Evolutionary conservation across 2,113 vertebrate species (phyloP).

Genomic region (Bambusicola thoracicus): DNA sequence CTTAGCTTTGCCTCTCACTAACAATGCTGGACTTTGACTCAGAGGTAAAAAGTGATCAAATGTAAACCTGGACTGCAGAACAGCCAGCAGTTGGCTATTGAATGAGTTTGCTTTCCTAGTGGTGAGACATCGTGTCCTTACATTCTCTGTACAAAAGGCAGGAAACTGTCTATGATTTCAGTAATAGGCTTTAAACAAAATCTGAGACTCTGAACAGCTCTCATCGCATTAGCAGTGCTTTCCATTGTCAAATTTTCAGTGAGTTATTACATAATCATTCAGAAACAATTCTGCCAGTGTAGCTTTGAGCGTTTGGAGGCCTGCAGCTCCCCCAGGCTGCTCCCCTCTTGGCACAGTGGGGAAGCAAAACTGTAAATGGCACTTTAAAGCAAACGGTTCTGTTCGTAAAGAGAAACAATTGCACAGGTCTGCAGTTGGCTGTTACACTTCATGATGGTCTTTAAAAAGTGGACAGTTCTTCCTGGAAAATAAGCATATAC

Average conservation of each 20-base stretch:
- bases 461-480: not conserved
- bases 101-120: not conserved
- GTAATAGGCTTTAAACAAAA: not conserved
- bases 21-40: not conserved
- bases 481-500: rapidly evolving
- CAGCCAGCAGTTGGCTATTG: not conserved
- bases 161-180: slow-evolving; percentile 1
- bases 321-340: not conserved
- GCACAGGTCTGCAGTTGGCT: not conserved
- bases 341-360: not conserved
- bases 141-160: not conserved
- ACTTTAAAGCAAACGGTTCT: not conserved
- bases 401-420: not conserved
- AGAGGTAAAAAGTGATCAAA: not conserved
- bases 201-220: not conserved
- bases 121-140: not conserved
- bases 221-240: not conserved
- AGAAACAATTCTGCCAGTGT: not conserved
- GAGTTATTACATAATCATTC: not conserved
- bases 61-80: not conserved
- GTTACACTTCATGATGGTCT: not conserved
- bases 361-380: not conserved
- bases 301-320: not conserved
- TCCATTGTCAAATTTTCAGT: not conserved
- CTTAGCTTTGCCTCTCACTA: not conserved